Conservation (phyloP, 2,797 vertebrate genomes). For the Xerus rutilus region DNA sequence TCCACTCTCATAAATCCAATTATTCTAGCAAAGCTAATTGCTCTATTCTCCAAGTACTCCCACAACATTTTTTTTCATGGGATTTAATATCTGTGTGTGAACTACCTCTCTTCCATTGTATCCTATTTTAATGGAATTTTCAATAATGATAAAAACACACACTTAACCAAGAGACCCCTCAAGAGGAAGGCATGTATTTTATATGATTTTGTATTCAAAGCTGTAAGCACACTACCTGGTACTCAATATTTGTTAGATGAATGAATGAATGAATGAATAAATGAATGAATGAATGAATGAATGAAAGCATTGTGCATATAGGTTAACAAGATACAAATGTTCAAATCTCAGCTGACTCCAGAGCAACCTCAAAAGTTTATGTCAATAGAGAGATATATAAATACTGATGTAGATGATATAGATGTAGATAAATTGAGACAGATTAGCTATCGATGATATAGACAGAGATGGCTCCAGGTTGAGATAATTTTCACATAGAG, state of each 20-base stretch:
- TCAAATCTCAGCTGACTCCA: not conserved
- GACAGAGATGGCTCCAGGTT: not conserved
- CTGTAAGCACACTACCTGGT: not conserved
- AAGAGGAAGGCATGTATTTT: not conserved
- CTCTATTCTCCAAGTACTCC: not conserved
- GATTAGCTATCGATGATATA: not conserved
- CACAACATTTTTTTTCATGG: not conserved
- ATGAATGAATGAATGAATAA: not conserved
- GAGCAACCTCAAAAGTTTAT: slow-evolving; percentile 24
- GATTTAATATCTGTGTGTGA: not conserved
- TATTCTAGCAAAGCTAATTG: not conserved
- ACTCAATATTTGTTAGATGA: not conserved
- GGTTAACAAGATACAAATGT: not conserved
- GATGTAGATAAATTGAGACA: not conserved
- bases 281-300: not conserved
- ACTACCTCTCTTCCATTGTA: not conserved
- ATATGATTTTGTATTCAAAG: not conserved
- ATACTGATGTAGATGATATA: not conserved
- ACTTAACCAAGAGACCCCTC: not conserved
- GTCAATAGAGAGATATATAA: not conserved
- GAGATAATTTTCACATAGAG: not conserved
- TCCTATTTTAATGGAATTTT: not conserved
- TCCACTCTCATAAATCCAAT: slow-evolving; percentile 1
- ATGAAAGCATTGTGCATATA: not conserved
- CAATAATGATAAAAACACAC: not conserved